A percentile compares a stretch with the other conserved stretches of the same genome.
Evolutionary conservation across 2,113 vertebrate species (phyloP).

Genomic region (Astur gentilis): DNA sequence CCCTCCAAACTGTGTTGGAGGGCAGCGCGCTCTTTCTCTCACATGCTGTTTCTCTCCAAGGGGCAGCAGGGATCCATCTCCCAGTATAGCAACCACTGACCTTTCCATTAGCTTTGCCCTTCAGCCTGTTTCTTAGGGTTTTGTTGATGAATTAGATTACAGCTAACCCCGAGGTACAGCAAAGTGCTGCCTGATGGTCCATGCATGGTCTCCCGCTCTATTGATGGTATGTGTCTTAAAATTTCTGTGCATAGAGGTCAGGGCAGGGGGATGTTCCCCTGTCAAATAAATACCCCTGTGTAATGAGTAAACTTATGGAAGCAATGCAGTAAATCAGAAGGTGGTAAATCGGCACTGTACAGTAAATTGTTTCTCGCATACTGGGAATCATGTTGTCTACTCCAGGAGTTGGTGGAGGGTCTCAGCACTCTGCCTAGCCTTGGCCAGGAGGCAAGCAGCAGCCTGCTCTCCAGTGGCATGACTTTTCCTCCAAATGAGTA

Average conservation of each 20-base stretch:
- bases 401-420: neutral
- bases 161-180: neutral
- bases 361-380: neutral
- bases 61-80: neutral
- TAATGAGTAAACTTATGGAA: neutral
- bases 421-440: neutral
- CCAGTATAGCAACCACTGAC: too few relatives aligned
- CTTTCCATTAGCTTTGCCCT: neutral
- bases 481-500: neutral
- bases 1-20: neutral
- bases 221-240: neutral
- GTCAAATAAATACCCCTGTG: neutral
- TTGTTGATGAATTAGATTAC: neutral
- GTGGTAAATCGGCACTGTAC: too few relatives aligned
- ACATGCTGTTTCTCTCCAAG: fast-evolving
- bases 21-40: fast-evolving
- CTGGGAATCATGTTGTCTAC: neutral
- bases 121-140: neutral
- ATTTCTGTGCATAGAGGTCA: fast-evolving
- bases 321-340: neutral
- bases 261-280: neutral
- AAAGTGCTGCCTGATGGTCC: fast-evolving
- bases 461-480: too few relatives aligned
- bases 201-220: neutral
- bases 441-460: neutral